Conservation (phyloP, 2,888 invertebrate genomes). For the Lampropteryx suffumata region DNA sequence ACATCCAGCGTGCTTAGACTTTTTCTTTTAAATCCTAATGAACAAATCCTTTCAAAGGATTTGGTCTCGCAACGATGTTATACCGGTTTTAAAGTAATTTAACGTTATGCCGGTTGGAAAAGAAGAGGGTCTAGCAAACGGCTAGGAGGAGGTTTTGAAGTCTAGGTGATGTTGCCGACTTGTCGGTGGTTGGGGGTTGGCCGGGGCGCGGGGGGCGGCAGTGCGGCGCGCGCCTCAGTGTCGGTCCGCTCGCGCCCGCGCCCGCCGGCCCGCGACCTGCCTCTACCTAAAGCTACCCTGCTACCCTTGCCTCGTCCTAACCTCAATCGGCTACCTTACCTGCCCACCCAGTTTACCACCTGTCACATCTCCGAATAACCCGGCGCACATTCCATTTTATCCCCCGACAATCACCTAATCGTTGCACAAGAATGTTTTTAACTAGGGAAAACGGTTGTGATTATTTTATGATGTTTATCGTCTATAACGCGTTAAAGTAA, state of each 20-base stretch:
- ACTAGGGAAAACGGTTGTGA: slow-evolving; percentile 32
- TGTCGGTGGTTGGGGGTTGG: slow-evolving; percentile 44
- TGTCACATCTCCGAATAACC: slow-evolving; percentile 47
- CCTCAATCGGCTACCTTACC: slow-evolving; percentile 63
- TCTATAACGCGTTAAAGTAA: slow-evolving; percentile 16
- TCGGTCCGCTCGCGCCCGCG: slow-evolving; percentile 78
- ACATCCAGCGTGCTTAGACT: not conserved
- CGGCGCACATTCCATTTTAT: slow-evolving; percentile 29
- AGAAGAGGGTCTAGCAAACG: slow-evolving; percentile 33
- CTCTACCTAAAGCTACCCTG: slow-evolving; percentile 46
- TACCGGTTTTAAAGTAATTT: slow-evolving; percentile 14
- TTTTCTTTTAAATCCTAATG: not conserved
- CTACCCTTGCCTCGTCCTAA: slow-evolving; percentile 62
- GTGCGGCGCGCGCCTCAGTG: slow-evolving; percentile 78
- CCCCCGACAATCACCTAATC: slow-evolving; percentile 21
- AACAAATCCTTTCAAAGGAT: not conserved
- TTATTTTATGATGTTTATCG: slow-evolving; percentile 27
- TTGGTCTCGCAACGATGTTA: not conserved
- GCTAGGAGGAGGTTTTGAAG: slow-evolving; percentile 47
- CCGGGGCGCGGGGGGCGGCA: slow-evolving; percentile 47
- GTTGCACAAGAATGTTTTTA: slow-evolving; percentile 33
- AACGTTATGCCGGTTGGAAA: slow-evolving; percentile 29
- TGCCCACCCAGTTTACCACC: slow-evolving; percentile 53
- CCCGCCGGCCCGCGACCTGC: slow-evolving; percentile 69
- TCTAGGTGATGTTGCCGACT: slow-evolving; percentile 50